A percentile compares a stretch with the other conserved stretches of the same genome.
Evolutionary conservation across 2,113 vertebrate species (phyloP).

Genomic region (Beaufortia kweichowensis): DNA sequence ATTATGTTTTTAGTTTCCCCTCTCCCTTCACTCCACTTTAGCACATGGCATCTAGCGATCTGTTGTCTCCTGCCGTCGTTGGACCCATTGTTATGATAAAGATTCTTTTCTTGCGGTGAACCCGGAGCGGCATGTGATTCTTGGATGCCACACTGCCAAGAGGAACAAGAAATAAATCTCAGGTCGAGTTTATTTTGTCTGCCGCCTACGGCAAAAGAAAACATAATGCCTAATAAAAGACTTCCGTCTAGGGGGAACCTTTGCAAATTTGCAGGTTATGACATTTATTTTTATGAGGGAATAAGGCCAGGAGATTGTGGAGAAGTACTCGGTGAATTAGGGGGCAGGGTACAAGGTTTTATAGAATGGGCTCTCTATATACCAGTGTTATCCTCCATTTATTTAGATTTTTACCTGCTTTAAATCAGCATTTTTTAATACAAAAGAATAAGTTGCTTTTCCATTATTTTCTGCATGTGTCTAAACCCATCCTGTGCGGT

Average conservation of each 20-base stretch:
- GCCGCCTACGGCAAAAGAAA: slow-evolving; percentile 77
- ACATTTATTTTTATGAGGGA: slow-evolving; percentile 59
- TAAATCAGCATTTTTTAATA: background rate
- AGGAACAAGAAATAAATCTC: slow-evolving; percentile 74
- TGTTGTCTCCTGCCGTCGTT: slow-evolving; percentile 53
- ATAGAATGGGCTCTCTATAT: background rate
- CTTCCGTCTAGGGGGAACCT: slow-evolving; percentile 76
- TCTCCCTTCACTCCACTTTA: slow-evolving; percentile 38
- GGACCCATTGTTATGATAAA: slow-evolving; percentile 83
- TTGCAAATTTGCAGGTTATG: slow-evolving; percentile 67
- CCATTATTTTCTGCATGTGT: background rate
- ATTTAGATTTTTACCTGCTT: background rate
- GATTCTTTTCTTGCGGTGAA: slow-evolving; percentile 81
- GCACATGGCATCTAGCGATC: slow-evolving; percentile 49
- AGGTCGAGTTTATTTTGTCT: slow-evolving; percentile 80
- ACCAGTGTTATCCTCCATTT: background rate
- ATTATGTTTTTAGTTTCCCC: slow-evolving; percentile 67
- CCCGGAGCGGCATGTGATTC: slow-evolving; percentile 80
- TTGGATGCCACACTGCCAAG: slow-evolving; percentile 74
- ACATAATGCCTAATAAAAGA: slow-evolving; percentile 81
- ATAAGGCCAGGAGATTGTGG: slow-evolving; percentile 30
- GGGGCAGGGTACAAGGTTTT: slow-evolving; percentile 8
- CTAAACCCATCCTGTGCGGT: slow-evolving; percentile 52
- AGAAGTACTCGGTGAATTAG: slow-evolving; percentile 1
- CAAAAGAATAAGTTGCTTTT: background rate